Conservation (phyloP, 30 jellyfish, hydroid and myxozoan genomes). For the Hydra vulgaris region DNA sequence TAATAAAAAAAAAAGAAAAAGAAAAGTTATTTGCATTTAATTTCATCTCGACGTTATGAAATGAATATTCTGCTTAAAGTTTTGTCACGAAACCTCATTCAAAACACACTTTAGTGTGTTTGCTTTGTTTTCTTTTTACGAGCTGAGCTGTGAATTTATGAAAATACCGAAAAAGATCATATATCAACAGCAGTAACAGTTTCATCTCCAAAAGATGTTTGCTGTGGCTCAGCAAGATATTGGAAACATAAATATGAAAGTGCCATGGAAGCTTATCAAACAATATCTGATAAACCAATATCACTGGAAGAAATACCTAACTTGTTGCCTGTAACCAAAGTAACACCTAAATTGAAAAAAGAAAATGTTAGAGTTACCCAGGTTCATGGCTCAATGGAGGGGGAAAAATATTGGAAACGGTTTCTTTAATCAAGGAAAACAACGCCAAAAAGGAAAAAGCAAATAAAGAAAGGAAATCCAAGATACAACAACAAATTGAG, state of each 20-base stretch:
- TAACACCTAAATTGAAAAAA: not conserved
- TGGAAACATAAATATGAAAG: not conserved
- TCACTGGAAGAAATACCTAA: constrained; percentile 1
- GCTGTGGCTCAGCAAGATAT: not conserved
- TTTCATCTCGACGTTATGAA: too few relatives aligned
- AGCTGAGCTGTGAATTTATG: not conserved
- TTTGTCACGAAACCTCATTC: too few relatives aligned
- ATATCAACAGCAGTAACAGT: not conserved
- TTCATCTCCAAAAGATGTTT: not conserved
- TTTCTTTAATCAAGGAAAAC: too few relatives aligned
- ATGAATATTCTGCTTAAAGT: too few relatives aligned
- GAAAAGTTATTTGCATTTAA: too few relatives aligned
- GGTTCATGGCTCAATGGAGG: constrained; percentile 13
- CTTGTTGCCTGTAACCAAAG: constrained; percentile 6
- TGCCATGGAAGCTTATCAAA: not conserved
- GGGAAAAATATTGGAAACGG: too few relatives aligned
- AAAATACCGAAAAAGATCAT: not conserved
- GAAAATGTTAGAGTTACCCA: constrained; percentile 12
- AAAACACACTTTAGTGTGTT: too few relatives aligned
- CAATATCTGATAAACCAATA: not conserved
- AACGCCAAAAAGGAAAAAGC: not conserved
- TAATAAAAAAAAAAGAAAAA: too few relatives aligned
- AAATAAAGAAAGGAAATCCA: not conserved
- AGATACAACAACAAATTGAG: not conserved
- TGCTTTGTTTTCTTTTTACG: too few relatives aligned